Base-by-base conservation (phyloP, 1,140 invertebrate genomes). In the Tetramorium alpestre region DNA sequence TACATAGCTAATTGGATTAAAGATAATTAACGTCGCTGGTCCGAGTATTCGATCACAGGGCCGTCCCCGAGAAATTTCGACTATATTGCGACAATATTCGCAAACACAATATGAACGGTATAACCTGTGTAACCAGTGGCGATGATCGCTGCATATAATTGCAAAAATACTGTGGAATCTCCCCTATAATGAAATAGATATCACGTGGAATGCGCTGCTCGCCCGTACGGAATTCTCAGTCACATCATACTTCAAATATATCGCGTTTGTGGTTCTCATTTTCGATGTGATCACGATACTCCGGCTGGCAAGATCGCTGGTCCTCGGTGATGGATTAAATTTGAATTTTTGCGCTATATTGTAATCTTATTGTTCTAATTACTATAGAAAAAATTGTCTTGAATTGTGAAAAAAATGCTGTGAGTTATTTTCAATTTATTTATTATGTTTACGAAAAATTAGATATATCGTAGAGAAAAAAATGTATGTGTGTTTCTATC, bases 11-110 rank as follows among this genome's bases (percentile, higher is more conserved):
- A 92, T 91, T 78, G 85, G 78, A 90, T 93, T 87, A 92, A 91
- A 89, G 87, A 89, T 90, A 92, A 93, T 93, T 92, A 92, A 92
- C 86, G 89, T 80, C 75, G 85, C 76, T 18, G 81, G 49, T n/a
- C 28, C 58, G 38, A 90, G 56, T 86, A 90, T 90, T 90, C 89
- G 89, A 90, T 90, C 89, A 90, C 77, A 65, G 28, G 49, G 38
- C 22, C 41, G 70, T 76, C 7, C 85, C 70, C 47, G 75, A 44
- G 88, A 88, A 88, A 90, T 88, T 73, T 88, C 28, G 76, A 56
- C 49, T 44, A 49, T 67, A 64, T 85, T 87, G 67, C 88, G 28
- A 76, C 77, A 73, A 84, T 89, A 87, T 72, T 51, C 72, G 28
- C 56, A 69, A 78, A 77, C 70, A 77, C 88, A 73, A 54, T 85